Evolutionary conservation across 2,797 vertebrate genomes (phyloP).

Genomic region (Lycodopsis pacificus): DNA sequence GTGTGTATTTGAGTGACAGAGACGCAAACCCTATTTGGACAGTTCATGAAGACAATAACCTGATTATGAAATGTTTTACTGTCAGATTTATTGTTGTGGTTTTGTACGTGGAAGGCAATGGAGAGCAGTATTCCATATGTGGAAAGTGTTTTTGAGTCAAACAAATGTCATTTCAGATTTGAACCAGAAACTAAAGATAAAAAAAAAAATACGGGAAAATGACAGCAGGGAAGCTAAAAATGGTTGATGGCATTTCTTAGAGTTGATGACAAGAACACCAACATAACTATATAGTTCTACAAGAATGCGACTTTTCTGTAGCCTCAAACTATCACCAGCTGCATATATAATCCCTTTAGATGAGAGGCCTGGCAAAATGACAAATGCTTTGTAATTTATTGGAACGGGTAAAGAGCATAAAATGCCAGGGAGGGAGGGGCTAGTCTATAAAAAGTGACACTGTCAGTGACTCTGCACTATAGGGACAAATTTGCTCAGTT

Average conservation of each 20-base stretch:
- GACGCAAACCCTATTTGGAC: not conserved
- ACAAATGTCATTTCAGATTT: not conserved
- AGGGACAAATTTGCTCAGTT: conserved; percentile 11
- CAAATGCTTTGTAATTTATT: conserved; percentile 19
- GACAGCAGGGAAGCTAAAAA: not conserved
- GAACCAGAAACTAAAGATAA: not conserved
- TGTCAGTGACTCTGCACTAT: conserved; percentile 13
- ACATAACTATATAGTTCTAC: conserved; percentile 2
- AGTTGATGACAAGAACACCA: conserved; percentile 12
- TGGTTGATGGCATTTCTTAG: conserved; percentile 12
- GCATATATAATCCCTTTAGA: not conserved
- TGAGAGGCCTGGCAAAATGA: not conserved
- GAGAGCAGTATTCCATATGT: not conserved
- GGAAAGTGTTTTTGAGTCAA: not conserved
- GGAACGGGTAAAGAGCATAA: not conserved
- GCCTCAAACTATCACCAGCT: not conserved
- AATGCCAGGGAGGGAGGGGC: not conserved
- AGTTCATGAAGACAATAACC: not conserved
- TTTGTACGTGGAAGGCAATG: not conserved
- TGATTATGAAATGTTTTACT: not conserved
- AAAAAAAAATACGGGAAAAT: not conserved
- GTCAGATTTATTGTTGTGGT: not conserved
- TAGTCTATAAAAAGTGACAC: conserved; percentile 17
- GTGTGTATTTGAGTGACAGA: not conserved
- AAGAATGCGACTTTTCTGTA: conserved; percentile 12